phyloP scores from a whole-genome alignment of 2,113 vertebrate genomes.

The Ptilonorhynchus violaceus region DNA sequence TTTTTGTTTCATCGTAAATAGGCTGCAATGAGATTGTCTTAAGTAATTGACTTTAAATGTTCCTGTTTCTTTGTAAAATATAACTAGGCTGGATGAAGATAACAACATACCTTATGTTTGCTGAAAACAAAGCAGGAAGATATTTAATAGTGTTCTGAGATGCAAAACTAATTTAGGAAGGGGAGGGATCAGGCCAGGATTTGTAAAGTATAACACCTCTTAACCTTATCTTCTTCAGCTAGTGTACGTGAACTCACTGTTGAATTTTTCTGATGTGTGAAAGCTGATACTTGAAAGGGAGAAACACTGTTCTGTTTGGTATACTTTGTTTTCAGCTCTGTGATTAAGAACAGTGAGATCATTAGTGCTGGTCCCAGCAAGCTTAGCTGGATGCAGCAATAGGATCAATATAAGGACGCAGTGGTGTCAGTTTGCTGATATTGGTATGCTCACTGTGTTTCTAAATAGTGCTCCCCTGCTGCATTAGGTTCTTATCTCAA shows the following conservation, averaged over 20 bases:
- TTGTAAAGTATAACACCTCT: not conserved
- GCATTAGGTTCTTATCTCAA: conserved; percentile 12
- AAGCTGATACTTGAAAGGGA: not conserved
- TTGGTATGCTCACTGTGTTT: not conserved
- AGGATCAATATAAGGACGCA: conserved; percentile 20
- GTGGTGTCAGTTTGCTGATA: not conserved
- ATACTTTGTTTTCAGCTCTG: conserved; percentile 12
- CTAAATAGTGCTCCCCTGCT: conserved; percentile 19
- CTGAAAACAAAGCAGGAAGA: not conserved
- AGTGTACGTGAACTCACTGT: not conserved
- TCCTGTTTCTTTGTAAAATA: conserved; percentile 2
- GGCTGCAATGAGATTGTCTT: not conserved
- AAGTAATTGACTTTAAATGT: not conserved
- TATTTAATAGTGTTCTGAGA: not conserved
- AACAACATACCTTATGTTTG: not conserved
- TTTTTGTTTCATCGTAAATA: not conserved
- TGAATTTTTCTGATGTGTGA: not conserved
- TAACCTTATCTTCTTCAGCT: not conserved
- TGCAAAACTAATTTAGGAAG: not conserved
- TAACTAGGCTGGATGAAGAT: not conserved
- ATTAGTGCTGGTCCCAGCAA: conserved; percentile 6
- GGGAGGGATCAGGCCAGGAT: not conserved
- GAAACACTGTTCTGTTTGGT: not conserved
- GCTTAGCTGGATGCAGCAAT: conserved; percentile 8
- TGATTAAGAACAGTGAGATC: conserved; percentile 46